A percentile compares a stretch with the other conserved stretches of the same genome.
Evolutionary conservation across 2,797 vertebrate species (phyloP).

Genomic region (Syngnathus rostellatus): DNA sequence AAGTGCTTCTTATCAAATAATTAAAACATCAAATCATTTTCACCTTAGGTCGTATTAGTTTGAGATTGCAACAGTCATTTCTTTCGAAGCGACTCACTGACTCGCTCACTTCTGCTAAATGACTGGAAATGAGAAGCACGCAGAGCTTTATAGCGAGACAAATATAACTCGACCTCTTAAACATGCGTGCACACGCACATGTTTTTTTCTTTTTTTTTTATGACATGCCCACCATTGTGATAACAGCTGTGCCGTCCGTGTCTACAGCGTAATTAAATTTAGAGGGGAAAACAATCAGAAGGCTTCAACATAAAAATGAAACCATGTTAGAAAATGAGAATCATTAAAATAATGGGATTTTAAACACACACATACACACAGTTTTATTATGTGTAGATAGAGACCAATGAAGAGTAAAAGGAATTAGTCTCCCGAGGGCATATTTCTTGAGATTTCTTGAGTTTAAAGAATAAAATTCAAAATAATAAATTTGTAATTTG

Average conservation of each 20-base stretch:
- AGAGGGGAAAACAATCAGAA: neutral
- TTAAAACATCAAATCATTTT: neutral
- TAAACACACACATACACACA: no score
- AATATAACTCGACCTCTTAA: slow-evolving; percentile 26
- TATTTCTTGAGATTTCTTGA: no score
- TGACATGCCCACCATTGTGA: neutral
- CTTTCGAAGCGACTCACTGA: slow-evolving; percentile 28
- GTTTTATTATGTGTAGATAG: no score
- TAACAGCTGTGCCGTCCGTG: neutral
- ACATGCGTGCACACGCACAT: neutral
- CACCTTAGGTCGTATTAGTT: no score
- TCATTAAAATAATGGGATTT: no score
- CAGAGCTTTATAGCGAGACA: slow-evolving; percentile 32
- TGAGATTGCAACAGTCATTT: neutral
- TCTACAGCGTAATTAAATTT: neutral
- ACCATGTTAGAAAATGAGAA: no score
- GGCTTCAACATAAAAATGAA: neutral
- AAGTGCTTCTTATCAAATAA: neutral
- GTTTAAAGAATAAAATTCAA: no score
- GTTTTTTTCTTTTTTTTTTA: neutral
- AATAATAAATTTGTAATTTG: no score
- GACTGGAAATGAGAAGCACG: slow-evolving; percentile 29
- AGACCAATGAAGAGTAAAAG: no score
- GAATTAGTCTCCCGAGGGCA: no score
- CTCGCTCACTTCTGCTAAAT: slow-evolving; percentile 40